Evolutionary conservation across 2,888 invertebrate genomes (phyloP).

Genomic region (Agrochola litura): DNA sequence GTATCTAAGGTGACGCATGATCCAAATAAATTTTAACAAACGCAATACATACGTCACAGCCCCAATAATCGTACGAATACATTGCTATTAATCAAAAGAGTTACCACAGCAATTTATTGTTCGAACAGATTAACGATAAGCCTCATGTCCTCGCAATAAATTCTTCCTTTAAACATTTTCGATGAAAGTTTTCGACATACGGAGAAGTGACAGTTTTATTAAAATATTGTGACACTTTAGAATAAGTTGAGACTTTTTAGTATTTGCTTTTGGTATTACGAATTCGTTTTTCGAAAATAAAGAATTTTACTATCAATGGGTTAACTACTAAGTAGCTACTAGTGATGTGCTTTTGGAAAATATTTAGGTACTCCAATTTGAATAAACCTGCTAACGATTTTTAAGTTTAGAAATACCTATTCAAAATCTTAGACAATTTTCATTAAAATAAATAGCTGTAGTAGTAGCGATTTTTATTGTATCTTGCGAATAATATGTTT

Average conservation of each 20-base stretch:
- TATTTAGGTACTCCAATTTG: not conserved
- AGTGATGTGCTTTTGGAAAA: not conserved
- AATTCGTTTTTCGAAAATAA: no score
- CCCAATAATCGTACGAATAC: conserved; percentile 74
- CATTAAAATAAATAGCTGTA: not conserved
- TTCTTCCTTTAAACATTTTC: conserved; percentile 58
- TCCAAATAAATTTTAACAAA: conserved; percentile 31
- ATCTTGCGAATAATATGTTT: conserved; percentile 6
- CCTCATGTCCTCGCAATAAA: conserved; percentile 74
- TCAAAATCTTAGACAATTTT: not conserved
- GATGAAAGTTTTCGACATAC: conserved; percentile 35
- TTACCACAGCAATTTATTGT: conserved; percentile 78
- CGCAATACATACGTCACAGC: conserved; percentile 69
- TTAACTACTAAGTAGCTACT: not conserved
- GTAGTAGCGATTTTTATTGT: not conserved
- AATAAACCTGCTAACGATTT: not conserved
- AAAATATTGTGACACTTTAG: conserved; percentile 11
- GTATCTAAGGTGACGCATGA: conserved; percentile 17
- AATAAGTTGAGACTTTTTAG: no score
- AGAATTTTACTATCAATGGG: no score
- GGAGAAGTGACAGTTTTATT: conserved; percentile 40
- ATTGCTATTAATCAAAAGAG: conserved; percentile 79
- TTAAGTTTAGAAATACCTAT: not conserved
- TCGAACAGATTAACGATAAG: conserved; percentile 79
- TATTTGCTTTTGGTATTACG: not conserved